Percentiles rank a stretch among this genome's conserved stretches.
These are phyloP conservation scores for Crepidodera aurea DNA, from an alignment of 2,888 invertebrate species.

Conservation along the genomic window DNA sequence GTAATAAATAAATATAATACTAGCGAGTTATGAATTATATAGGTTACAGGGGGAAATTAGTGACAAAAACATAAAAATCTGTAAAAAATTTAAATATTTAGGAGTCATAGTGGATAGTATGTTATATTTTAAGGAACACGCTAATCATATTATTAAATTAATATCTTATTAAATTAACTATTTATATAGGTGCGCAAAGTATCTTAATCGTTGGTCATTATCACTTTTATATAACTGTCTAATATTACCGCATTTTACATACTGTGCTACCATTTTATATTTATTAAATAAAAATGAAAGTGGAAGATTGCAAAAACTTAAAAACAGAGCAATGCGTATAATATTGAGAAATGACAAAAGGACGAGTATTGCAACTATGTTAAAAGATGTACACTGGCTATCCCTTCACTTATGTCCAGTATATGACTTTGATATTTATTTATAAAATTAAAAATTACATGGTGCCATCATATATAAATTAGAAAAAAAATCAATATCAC, in stretches of 20 bases:
- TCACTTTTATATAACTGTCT: not conserved
- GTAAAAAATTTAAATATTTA: no score
- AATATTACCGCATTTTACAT: no score
- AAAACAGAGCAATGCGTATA: not conserved
- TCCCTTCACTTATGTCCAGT: not conserved
- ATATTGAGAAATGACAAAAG: not conserved
- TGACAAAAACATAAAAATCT: no score
- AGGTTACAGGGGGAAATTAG: no score
- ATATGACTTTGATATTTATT: no score
- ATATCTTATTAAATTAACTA: no score
- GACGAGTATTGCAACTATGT: not conserved
- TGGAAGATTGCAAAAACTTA: not conserved
- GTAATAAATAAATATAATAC: no score
- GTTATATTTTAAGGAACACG: no score
- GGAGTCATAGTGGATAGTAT: no score
- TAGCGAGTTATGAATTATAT: no score
- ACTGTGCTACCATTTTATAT: not conserved
- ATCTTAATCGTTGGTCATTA: not conserved
- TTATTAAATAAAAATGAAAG: not conserved
- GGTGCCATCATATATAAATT: not conserved
- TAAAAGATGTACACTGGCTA: not conserved
- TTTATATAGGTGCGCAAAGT: not conserved
- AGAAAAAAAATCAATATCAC: not conserved
- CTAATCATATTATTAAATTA: no score
- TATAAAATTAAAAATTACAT: not conserved